Conservation (phyloP, 2,113 vertebrate genomes). For the Ascaphus truei region DNA sequence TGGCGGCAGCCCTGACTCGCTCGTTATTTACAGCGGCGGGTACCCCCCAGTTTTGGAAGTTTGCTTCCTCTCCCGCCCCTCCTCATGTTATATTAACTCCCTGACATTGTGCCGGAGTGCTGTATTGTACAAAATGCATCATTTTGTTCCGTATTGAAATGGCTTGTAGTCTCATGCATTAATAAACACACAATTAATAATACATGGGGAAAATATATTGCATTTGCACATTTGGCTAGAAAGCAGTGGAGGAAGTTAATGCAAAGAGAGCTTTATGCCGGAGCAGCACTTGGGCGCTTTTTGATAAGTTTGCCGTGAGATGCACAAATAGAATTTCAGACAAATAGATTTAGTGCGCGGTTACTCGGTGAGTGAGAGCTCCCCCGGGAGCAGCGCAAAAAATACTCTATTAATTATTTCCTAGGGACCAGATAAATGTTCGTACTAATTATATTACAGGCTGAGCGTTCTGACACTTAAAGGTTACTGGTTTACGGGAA, state of each 20-base stretch:
- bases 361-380: slow-evolving; percentile 20
- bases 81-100: slow-evolving; percentile 31
- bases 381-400: slow-evolving; percentile 12
- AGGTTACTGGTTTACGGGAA: slow-evolving; percentile 30
- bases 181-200: slow-evolving; percentile 35
- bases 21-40: slow-evolving; percentile 7
- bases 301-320: slow-evolving; percentile 27
- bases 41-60: slow-evolving; percentile 3
- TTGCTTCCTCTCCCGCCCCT: not conserved
- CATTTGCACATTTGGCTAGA: slow-evolving; percentile 36
- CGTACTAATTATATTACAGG: slow-evolving; percentile 35
- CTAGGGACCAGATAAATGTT: slow-evolving; percentile 32
- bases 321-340: slow-evolving; percentile 35
- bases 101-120: slow-evolving; percentile 22
- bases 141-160: slow-evolving; percentile 37
- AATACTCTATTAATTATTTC: slow-evolving; percentile 35
- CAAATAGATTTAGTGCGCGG: slow-evolving; percentile 25
- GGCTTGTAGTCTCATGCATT: slow-evolving; percentile 32
- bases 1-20: no score
- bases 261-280: slow-evolving; percentile 35
- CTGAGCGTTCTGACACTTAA: slow-evolving; percentile 28
- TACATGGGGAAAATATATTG: slow-evolving; percentile 36
- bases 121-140: slow-evolving; percentile 36
- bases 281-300: slow-evolving; percentile 21
- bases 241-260: slow-evolving; percentile 33